Conservation (phyloP, 2,888 invertebrate genomes). For the Calameuta idolon region DNA sequence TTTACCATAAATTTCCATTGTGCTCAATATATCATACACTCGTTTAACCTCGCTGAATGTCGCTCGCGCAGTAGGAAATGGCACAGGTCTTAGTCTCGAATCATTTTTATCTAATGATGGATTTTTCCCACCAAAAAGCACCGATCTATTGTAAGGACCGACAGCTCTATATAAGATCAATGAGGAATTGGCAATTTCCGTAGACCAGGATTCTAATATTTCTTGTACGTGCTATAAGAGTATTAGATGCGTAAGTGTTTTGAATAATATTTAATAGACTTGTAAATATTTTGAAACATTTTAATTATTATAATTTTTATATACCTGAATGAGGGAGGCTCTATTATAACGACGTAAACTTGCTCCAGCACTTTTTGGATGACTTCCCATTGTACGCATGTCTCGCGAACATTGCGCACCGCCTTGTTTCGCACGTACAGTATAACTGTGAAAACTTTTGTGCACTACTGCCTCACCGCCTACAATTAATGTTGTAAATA, state of each 20-base stretch:
- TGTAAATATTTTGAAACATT: slow-evolving; percentile 6
- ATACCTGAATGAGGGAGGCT: slow-evolving; percentile 77
- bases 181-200: slow-evolving; percentile 75
- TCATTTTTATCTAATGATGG: slow-evolving; percentile 77
- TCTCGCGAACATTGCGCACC: slow-evolving; percentile 80
- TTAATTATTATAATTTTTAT: slow-evolving; percentile 27
- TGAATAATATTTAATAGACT: background rate
- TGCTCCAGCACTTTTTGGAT: slow-evolving; percentile 84
- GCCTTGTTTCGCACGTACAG: slow-evolving; percentile 86
- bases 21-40: slow-evolving; percentile 77
- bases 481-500: slow-evolving; percentile 28
- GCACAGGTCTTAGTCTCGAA: slow-evolving; percentile 75
- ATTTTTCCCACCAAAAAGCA: slow-evolving; percentile 80
- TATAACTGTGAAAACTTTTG: slow-evolving; percentile 89
- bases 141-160: slow-evolving; percentile 77
- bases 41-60: slow-evolving; percentile 84
- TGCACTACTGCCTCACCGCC: slow-evolving; percentile 72
- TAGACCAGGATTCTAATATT: slow-evolving; percentile 77
- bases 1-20: slow-evolving; percentile 76
- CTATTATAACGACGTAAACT: slow-evolving; percentile 85
- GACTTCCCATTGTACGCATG: slow-evolving; percentile 70
- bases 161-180: slow-evolving; percentile 83
- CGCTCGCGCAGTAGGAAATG: slow-evolving; percentile 85
- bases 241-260: background rate
- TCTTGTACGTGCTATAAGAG: slow-evolving; percentile 79